Conservation (phyloP, 2,888 invertebrate genomes). For the Hirudinaria manillensis region DNA sequence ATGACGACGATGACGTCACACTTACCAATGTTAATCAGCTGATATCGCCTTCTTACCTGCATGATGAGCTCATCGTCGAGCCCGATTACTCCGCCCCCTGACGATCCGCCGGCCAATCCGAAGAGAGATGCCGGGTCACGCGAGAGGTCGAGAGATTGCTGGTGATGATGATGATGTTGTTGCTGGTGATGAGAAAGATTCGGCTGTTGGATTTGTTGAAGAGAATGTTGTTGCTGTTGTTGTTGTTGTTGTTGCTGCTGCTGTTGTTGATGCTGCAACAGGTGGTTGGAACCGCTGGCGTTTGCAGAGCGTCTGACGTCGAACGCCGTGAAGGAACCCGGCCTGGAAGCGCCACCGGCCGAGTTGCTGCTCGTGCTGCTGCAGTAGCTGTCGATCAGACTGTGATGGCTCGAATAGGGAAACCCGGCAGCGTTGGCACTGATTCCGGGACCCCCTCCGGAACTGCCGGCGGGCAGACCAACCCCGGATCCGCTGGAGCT, state of each 20-base stretch:
- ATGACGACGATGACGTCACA: slow-evolving; percentile 26
- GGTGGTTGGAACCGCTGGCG: background rate
- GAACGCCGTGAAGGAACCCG: slow-evolving; percentile 9
- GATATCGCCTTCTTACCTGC: slow-evolving; percentile 15
- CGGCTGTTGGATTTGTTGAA: background rate
- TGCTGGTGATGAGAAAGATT: background rate
- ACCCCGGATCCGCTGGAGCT: background rate
- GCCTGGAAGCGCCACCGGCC: background rate
- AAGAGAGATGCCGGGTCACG: slow-evolving; percentile 28
- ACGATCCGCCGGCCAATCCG: slow-evolving; percentile 24
- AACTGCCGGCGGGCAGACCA: background rate
- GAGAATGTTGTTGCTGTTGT: slow-evolving; percentile 7
- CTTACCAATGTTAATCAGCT: no score
- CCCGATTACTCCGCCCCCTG: slow-evolving; percentile 28
- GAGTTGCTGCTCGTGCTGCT: background rate
- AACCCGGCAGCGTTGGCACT: background rate
- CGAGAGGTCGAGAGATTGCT: slow-evolving; percentile 14
- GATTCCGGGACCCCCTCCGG: background rate
- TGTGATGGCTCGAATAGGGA: background rate
- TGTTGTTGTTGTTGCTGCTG: slow-evolving; percentile 13
- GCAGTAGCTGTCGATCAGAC: slow-evolving; percentile 4
- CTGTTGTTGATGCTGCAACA: background rate
- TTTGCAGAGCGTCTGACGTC: slow-evolving; percentile 10
- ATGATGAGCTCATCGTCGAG: slow-evolving; percentile 29
- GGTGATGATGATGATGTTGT: slow-evolving; percentile 23